These are phyloP conservation scores for Etheostoma nigrum DNA, from an alignment of 2,797 vertebrate genomes.

Conservation along the genomic window DNA sequence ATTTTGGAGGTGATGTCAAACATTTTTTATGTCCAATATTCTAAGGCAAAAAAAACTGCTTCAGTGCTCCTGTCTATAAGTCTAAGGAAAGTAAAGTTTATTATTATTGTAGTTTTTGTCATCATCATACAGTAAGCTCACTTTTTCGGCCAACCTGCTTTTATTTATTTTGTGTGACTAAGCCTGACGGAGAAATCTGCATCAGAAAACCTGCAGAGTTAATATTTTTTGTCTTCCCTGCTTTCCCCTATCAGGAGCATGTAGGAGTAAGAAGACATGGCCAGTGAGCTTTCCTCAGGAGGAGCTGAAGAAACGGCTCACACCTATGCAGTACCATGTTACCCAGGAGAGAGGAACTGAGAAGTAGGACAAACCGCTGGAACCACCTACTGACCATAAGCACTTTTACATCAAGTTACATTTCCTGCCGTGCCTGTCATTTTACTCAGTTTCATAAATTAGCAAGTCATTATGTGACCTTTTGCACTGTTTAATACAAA, in stretches of 20 bases:
- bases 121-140: background rate
- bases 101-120: background rate
- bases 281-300: slow-evolving; percentile 91
- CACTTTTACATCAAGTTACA: no score
- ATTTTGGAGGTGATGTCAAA: no score
- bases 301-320: slow-evolving; percentile 93
- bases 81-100: background rate
- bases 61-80: background rate
- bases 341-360: slow-evolving; percentile 98
- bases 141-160: background rate
- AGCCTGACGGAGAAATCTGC: background rate
- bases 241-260: slow-evolving; percentile 84
- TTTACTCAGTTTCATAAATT: no score
- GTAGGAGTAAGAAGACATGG: slow-evolving; percentile 92
- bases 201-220: background rate
- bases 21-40: background rate
- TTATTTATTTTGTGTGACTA: background rate
- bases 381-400: no score
- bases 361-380: slow-evolving; percentile 82
- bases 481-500: no score
- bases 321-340: slow-evolving; percentile 93
- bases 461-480: no score
- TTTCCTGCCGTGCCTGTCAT: no score
- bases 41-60: background rate
- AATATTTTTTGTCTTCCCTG: slow-evolving; percentile 30